Conservation (phyloP, 1,140 invertebrate species). For the Drosophila pseudoananassae region DNA sequence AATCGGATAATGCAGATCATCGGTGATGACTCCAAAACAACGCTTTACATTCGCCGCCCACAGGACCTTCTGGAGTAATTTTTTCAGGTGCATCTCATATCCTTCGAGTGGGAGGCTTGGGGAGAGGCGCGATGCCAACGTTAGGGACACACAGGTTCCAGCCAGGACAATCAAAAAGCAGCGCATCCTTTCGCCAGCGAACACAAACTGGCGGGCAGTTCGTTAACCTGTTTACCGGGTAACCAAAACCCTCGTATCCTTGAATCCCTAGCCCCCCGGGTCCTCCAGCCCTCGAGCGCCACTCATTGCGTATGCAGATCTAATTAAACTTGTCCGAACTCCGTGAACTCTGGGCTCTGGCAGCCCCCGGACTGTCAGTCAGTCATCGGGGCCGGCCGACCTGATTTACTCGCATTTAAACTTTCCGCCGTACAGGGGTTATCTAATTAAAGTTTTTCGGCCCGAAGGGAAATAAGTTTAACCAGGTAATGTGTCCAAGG, state of each 20-base stretch:
- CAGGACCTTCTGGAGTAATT: slow-evolving; percentile 54
- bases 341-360: slow-evolving; percentile 27
- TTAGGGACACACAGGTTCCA: slow-evolving; percentile 14
- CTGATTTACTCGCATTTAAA: slow-evolving; percentile 57
- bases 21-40: slow-evolving; percentile 73
- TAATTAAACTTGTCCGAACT: slow-evolving; percentile 70
- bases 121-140: neutral
- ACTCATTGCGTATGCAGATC: slow-evolving; percentile 71
- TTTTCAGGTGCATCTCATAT: slow-evolving; percentile 39
- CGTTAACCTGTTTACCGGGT: slow-evolving; percentile 48
- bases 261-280: neutral
- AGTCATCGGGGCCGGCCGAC: slow-evolving; percentile 30
- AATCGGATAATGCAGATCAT: slow-evolving; percentile 56
- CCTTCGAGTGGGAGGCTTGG: neutral
- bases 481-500: slow-evolving; percentile 37
- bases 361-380: slow-evolving; percentile 21
- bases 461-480: slow-evolving; percentile 24
- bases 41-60: slow-evolving; percentile 52
- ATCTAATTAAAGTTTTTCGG: slow-evolving; percentile 36
- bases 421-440: slow-evolving; percentile 16
- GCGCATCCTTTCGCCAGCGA: slow-evolving; percentile 43
- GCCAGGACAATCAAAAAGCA: slow-evolving; percentile 8
- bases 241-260: neutral
- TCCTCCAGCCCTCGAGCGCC: neutral
- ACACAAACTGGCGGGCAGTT: slow-evolving; percentile 28